Evolutionary conservation across 2,888 invertebrate species (phyloP), one percentile per base, ranked within the genome.

Genomic region (Pemphredon lugubris): DNA sequence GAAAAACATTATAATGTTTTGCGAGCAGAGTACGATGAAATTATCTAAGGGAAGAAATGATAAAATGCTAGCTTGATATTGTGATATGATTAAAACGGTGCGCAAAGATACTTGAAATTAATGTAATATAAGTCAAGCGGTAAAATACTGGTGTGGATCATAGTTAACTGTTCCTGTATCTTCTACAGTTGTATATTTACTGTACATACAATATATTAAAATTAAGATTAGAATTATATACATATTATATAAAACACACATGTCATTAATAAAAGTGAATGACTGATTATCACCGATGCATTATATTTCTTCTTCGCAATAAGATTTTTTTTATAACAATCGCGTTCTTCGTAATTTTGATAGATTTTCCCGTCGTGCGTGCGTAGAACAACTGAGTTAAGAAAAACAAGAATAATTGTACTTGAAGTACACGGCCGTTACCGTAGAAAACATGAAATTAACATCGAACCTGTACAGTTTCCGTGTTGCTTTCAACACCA

Each of bases 141-240:
- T 54, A 59, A 59, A 51, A 64, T 67, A 70, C 40, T 64, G 67
- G 58, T 71, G 77, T 82, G 81, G 79, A 70, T 73, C 68, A 73
- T 86, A 86, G 85, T 81, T 86, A 79, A 86, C 81, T 84, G 88
- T 88, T 88, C 86, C 86, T 89, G 83, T 80, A 76, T 84, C 79
- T 83, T 81, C 77, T 81, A 72, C 66, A 79, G 48, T 53, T 88
- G 87, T 89, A 88, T 84, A 88, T 88, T 86, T 83, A 71, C 78
- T 89, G 89, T 89, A 89, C 85, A 88, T 89, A 89, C 72, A 68
- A 73, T 84, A 80, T 75, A 73, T 76, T 83, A 85, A 79, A 71
- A 73, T 82, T 83, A 79, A 79, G 66, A 72, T 75, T 82, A 84
- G 75, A 83, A 74, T 83, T 86, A 80, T 88, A 88, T 79, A 86